Base-by-base conservation (phyloP, 2,113 vertebrate genomes). In the Rhinolophus ferrumequinum region DNA sequence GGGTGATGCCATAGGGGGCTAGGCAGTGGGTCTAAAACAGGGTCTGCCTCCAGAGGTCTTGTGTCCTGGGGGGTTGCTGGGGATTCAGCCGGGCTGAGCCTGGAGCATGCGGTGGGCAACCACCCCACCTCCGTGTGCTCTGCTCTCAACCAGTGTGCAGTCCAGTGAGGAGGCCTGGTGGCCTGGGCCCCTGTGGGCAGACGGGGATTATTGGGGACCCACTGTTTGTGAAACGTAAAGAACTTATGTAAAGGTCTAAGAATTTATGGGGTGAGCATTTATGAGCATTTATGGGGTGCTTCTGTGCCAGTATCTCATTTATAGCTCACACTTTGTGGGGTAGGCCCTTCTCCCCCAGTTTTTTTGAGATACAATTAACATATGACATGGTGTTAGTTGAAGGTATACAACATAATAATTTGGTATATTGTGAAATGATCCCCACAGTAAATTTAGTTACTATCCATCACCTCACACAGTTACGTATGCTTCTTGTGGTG, bases 261-360 rank as follows among this genome's bases (percentile, higher is more conserved):
- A 38, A 4, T 44, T n/a, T n/a, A n/a, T n/a, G n/a, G n/a, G n/a
- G n/a, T n/a, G n/a, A n/a, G n/a, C n/a, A n/a, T n/a, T n/a, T n/a
- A n/a, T 2, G 4, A 21, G 22, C 10, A 1, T 26, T n/a, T 9
- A 4, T 3, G 11, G 30, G 24, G 38, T 16, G n/a, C 66, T 13
- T n/a, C 4, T 19, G 54, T 8, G 38, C 47, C 13, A 0, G 1
- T 5, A 0, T 16, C 33, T 58, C 54, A 15, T 14, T 28, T 26
- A 56, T 2, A 6, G n/a, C 66, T 35, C 26, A 2, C n/a, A 2
- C 76, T 28, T 50, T n/a, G 35, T 24, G 47, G 38, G 41, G 50
- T 0, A 24, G 26, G 58, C 33, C 19, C 22, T 35, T 28, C 66
- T 33, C 4, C 13, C 3, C 12, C 16, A 22, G 66, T 76, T 47